Evolutionary conservation across 1,140 invertebrate species (phyloP).

Genomic region (Brachionus plicatilis): DNA sequence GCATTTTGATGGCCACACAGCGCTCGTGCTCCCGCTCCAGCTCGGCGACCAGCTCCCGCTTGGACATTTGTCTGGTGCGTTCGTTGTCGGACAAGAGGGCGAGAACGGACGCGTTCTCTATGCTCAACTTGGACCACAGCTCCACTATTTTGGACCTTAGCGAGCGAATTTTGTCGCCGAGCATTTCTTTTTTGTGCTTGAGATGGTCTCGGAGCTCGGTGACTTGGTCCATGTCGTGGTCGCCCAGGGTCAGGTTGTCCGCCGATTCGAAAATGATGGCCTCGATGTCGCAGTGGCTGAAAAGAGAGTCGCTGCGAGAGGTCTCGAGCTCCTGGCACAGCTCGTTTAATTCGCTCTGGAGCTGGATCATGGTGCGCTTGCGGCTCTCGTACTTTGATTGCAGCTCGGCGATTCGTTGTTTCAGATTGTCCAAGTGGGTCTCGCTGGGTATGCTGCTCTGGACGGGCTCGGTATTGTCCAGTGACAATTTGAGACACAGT

Average conservation of each 20-base stretch:
- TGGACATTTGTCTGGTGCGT: not conserved
- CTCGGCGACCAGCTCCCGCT: not conserved
- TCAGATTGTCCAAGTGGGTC: not conserved
- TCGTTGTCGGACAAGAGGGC: not conserved
- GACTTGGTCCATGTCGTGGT: conserved; percentile 5
- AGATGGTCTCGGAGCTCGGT: not conserved
- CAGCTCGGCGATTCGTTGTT: not conserved
- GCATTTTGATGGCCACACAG: conserved; percentile 24
- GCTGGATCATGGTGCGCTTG: not conserved
- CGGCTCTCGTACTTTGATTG: not conserved
- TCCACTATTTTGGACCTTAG: conserved; percentile 9
- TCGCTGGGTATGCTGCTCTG: not conserved
- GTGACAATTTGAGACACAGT: not conserved
- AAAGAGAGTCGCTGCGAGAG: not conserved
- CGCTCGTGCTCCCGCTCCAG: not conserved
- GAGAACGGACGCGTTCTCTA: not conserved
- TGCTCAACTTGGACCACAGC: conserved; percentile 24
- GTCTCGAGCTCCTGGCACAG: not conserved
- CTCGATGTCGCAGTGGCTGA: not conserved
- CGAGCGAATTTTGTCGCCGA: not conserved
- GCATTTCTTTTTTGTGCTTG: not conserved
- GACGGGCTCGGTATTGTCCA: not conserved
- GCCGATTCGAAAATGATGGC: conserved; percentile 14
- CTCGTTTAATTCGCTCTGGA: not conserved
- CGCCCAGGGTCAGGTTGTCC: not conserved